phyloP scores from a whole-genome alignment of 92 coral and sea anemone genomes.

The Montipora capitata region DNA sequence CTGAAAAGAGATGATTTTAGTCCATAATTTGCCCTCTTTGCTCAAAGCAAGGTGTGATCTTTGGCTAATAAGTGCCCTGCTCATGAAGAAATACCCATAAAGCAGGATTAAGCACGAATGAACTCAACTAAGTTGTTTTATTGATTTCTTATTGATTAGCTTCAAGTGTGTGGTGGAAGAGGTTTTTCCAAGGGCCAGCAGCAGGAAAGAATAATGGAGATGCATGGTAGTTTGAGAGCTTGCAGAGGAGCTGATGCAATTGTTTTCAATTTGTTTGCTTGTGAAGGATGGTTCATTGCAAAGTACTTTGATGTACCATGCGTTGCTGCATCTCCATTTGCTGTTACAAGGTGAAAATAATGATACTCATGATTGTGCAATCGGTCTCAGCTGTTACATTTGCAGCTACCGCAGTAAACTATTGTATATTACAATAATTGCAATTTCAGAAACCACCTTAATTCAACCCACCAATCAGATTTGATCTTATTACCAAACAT shows the following conservation, averaged over 20 bases:
- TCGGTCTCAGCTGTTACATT: no score
- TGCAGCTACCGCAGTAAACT: no score
- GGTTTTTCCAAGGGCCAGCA: slow-evolving; percentile 85
- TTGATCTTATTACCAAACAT: no score
- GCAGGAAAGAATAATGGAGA: slow-evolving; percentile 85
- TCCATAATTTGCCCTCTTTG: no score
- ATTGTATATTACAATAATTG: no score
- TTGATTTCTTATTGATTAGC: slow-evolving; percentile 26
- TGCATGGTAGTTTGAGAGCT: slow-evolving; percentile 88
- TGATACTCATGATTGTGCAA: background rate
- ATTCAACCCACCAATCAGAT: no score
- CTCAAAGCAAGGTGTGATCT: no score
- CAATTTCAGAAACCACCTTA: no score
- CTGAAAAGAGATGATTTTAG: no score
- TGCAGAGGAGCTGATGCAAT: slow-evolving; percentile 92
- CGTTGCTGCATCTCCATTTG: slow-evolving; percentile 92
- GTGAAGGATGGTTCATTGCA: slow-evolving; percentile 96
- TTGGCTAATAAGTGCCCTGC: no score
- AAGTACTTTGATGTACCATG: slow-evolving; percentile 83
- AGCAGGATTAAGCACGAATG: background rate
- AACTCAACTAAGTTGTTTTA: background rate
- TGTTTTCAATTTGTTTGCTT: slow-evolving; percentile 91
- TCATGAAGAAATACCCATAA: background rate
- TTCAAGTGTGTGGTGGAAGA: slow-evolving; percentile 89
- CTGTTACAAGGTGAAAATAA: slow-evolving; percentile 84